phyloP scores from a whole-genome alignment of 2,113 vertebrate genomes.

The Patagioenas fasciata region DNA sequence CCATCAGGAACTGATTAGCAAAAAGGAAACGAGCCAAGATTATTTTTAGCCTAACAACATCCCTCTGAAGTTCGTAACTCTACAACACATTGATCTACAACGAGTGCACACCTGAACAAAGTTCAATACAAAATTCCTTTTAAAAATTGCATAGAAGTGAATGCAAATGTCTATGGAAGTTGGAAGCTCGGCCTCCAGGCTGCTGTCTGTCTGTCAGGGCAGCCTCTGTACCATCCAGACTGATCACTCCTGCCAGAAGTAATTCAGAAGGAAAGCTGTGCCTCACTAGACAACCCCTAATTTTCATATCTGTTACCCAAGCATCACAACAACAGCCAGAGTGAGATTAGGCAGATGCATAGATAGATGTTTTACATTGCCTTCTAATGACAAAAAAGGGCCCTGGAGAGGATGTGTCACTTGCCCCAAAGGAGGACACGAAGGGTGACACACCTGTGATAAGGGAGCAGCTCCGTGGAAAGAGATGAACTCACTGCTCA shows the following conservation, averaged over 20 bases:
- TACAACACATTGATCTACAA: neutral
- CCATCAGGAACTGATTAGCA: neutral
- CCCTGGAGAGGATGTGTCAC: neutral
- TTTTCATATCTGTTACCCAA: slow-evolving; percentile 4
- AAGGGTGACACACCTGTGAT: neutral
- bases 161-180: accelerated
- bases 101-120: neutral
- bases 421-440: neutral
- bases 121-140: neutral
- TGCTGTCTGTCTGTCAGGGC: neutral
- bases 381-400: neutral
- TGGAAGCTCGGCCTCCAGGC: neutral
- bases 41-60: neutral
- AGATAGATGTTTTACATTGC: neutral
- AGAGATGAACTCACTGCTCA: neutral
- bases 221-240: neutral
- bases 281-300: neutral
- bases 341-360: neutral
- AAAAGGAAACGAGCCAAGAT: neutral
- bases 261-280: neutral
- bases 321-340: neutral
- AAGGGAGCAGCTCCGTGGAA: neutral
- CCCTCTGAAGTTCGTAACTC: neutral
- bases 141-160: neutral
- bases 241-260: neutral